Base-by-base conservation (phyloP, 2,113 vertebrate genomes). In the Gallinago media region DNA sequence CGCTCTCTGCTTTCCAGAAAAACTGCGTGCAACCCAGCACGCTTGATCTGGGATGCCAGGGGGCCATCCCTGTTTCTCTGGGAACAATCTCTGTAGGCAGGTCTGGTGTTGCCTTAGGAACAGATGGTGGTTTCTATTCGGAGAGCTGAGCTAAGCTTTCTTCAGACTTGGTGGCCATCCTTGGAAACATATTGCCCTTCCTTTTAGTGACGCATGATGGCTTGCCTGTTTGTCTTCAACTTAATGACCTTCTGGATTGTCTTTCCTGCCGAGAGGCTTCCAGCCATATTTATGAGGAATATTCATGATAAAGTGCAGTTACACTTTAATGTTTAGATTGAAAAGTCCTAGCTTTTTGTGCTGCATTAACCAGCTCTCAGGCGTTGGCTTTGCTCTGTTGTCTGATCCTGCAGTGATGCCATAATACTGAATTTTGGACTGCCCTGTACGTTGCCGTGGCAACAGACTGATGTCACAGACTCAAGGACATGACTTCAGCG, bases 381-480 rank as follows among this genome's bases (percentile, higher is more conserved):
- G 71, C 49, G n/a, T 87, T 79, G 76, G 67, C 92, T 87, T 86
- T 65, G 49, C 85, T 92, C 86, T 44, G 89, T 94, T 75, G 84
- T 59, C 86, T 93, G 90, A 96, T 96, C 96, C 95, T 2, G 94
- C 97, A 92, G 93, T 96, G 93, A 89, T 97, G 95, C 95, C 94
- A 81, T 96, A 94, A 86, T 63, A 85, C 93, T 88, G 91, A 93
- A 95, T 96, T 96, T 96, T 95, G 93, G 94, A 94, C 93, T 94
- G 93, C 96, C 97, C 89, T 44, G 81, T 61, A 40, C 79, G 6
- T 97, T 95, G 47, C 97, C 91, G 89, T 97, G 91, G 97, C 89
- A 97, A 97, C 97, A 90, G 96, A 89, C 97, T 97, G 97, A 97
- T 97, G 97, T 97, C 97, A 97, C 95, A 46, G 75, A 29, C 95